Evolutionary conservation across 2,888 invertebrate genomes (phyloP), one percentile per base, ranked within the genome.

Genomic region (Sisyra terminalis): DNA sequence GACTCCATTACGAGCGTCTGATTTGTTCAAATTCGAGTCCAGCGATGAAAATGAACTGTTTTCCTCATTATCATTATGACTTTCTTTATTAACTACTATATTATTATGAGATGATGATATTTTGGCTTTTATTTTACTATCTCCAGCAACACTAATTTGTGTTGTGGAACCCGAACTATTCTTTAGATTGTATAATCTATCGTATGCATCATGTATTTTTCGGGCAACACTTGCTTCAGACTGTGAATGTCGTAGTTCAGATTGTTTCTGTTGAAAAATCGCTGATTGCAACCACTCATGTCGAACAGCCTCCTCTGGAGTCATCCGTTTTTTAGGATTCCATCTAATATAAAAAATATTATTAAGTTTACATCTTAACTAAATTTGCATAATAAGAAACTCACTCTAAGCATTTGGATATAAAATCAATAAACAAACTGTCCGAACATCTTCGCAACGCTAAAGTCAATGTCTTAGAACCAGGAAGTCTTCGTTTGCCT

Each of bases 271-370:
- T 38, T 50, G 47, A 46, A 43, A 62, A 8, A 66, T 59, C 31
- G 75, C 72, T 6, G 70, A 70, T 49, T 75, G 74, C 53, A 90
- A 66, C 80, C 85, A 93, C 55, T 87, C 86, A 64, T 93, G 93
- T 42, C 81, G 76, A 15, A 85, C 71, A 2, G 92, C 93, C 58
- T 93, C 90, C 43, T 85, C 87, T 0, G 93, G 86, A 3, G 86
- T 90, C 76, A 93, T 78, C 48, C 93, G 77, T 47, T 84, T 82
- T 56, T 81, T 80, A 13, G 92, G 85, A 64, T 93, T 90, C 93
- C 93, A 94, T 61, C 87, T 87, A 64, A 3, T 57, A 57, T 39
- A 46, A 44, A 47, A 45, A n/a, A 46, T 18, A n/a, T 29, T 39
- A 39, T 9, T 13, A 36, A 39, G n/a, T n/a, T n/a, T n/a, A n/a